Evolutionary conservation across 2,113 vertebrate genomes (phyloP).

Genomic region (Centropus bengalensis): DNA sequence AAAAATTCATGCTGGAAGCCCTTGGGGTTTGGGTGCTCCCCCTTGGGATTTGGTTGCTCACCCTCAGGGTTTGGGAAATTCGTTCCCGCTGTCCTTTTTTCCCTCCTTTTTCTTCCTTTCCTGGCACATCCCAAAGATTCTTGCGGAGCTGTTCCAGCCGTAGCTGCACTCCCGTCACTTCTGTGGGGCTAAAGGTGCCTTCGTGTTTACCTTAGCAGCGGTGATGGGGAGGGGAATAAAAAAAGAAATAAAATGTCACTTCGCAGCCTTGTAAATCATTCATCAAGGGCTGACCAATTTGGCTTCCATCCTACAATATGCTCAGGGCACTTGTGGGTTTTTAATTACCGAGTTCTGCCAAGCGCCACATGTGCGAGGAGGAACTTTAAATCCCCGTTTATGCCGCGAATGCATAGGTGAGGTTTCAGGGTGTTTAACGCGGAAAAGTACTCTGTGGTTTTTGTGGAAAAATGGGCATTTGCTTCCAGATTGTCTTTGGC

Average conservation of each 20-base stretch:
- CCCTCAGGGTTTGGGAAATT: neutral
- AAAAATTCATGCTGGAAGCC: neutral
- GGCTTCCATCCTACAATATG: constrained; percentile 66
- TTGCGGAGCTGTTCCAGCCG: neutral
- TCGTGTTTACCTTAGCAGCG: constrained; percentile 1
- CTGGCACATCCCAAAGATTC: neutral
- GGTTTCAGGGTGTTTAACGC: constrained; percentile 31
- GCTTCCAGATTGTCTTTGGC: constrained; percentile 44
- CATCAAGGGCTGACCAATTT: constrained; percentile 67
- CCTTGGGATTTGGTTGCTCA: neutral
- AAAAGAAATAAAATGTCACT: constrained; percentile 67
- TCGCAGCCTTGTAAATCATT: constrained; percentile 71
- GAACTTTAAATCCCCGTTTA: constrained; percentile 42
- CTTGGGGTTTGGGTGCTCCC: neutral
- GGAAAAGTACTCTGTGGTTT: constrained; percentile 57
- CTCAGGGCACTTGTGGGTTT: constrained; percentile 68
- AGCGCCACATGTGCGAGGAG: constrained; percentile 65
- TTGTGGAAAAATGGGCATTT: constrained; percentile 19
- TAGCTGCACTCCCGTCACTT: accelerated
- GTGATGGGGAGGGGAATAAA: constrained; percentile 22
- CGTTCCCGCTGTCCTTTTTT: neutral
- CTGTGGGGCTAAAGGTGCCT: constrained; percentile 21
- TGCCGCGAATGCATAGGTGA: constrained; percentile 3
- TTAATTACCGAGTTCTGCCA: constrained; percentile 72
- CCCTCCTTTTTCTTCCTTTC: neutral